phyloP scores from a whole-genome alignment of 2,797 vertebrate species.

The Tachyglossus aculeatus region DNA sequence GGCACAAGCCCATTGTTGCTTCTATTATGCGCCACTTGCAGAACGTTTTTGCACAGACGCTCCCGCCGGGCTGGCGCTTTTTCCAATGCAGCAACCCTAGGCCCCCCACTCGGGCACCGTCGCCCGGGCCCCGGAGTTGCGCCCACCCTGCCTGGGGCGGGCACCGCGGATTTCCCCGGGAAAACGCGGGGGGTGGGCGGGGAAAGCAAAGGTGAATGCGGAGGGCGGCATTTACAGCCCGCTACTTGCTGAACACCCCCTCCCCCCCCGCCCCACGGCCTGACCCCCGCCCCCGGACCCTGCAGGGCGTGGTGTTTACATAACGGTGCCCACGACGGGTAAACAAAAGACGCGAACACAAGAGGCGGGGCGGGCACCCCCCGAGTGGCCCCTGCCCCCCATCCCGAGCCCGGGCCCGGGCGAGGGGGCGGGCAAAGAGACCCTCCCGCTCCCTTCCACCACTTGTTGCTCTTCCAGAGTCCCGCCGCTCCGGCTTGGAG shows the following conservation, averaged over 20 bases:
- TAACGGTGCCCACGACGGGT: slow-evolving; percentile 64
- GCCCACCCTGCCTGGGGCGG: too few species aligned
- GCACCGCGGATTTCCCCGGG: too few species aligned
- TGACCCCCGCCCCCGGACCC: too few species aligned
- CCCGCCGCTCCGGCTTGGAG: slow-evolving; percentile 42
- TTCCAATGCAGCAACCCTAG: slow-evolving; percentile 42
- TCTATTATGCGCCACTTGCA: slow-evolving; percentile 47
- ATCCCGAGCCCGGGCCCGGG: background rate
- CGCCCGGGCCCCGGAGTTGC: slow-evolving; percentile 50
- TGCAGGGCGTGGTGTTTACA: slow-evolving; percentile 57
- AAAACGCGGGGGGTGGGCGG: too few species aligned
- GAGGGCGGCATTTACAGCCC: too few species aligned
- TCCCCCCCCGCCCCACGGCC: too few species aligned
- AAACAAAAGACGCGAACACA: slow-evolving; percentile 62
- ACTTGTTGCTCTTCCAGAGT: slow-evolving; percentile 63
- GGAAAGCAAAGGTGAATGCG: too few species aligned
- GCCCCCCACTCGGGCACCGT: slow-evolving; percentile 30
- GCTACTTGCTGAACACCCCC: too few species aligned
- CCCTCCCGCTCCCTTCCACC: slow-evolving; percentile 38
- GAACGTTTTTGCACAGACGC: slow-evolving; percentile 35
- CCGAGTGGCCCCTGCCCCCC: background rate
- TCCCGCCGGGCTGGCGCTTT: slow-evolving; percentile 52
- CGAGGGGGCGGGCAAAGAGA: slow-evolving; percentile 44
- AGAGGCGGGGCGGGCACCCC: slow-evolving; percentile 4
- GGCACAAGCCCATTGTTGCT: slow-evolving; percentile 53